Conservation (phyloP, 2,888 invertebrate genomes). For the Meteorus colon region DNA sequence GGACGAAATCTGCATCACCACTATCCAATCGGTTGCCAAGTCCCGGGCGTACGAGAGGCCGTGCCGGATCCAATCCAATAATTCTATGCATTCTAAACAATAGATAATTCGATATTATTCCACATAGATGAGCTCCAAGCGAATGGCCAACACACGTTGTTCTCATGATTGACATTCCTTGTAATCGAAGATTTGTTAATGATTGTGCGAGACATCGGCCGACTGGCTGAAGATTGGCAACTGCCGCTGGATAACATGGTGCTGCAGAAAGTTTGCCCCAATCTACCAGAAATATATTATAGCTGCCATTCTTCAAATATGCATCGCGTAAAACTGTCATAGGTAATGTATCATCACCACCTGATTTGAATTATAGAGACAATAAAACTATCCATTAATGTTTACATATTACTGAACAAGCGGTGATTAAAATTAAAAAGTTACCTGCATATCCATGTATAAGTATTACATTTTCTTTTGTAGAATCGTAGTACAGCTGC, state of each 20-base stretch:
- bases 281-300: slow-evolving; percentile 85
- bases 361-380: slow-evolving; percentile 48
- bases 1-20: slow-evolving; percentile 85
- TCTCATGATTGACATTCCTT: slow-evolving; percentile 79
- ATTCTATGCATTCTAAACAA: slow-evolving; percentile 84
- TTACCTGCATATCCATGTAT: slow-evolving; percentile 84
- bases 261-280: slow-evolving; percentile 83
- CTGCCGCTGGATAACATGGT: slow-evolving; percentile 84
- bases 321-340: slow-evolving; percentile 84
- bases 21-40: slow-evolving; percentile 80
- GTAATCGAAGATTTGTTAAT: slow-evolving; percentile 78
- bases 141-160: slow-evolving; percentile 87
- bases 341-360: slow-evolving; percentile 83
- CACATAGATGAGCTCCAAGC: slow-evolving; percentile 85
- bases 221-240: slow-evolving; percentile 83
- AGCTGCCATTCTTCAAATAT: slow-evolving; percentile 82
- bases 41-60: slow-evolving; percentile 81
- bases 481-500: slow-evolving; percentile 81
- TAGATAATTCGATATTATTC: slow-evolving; percentile 83
- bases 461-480: slow-evolving; percentile 81
- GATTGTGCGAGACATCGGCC: slow-evolving; percentile 82
- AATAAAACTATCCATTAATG: not conserved
- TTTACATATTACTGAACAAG: slow-evolving; percentile 1
- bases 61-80: slow-evolving; percentile 84
- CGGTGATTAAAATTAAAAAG: not conserved